A percentile compares a stretch with the other conserved stretches of the same genome.
These are phyloP conservation scores for Gobiocypris rarus DNA, from an alignment of 2,113 vertebrate species.

Conservation along the genomic window DNA sequence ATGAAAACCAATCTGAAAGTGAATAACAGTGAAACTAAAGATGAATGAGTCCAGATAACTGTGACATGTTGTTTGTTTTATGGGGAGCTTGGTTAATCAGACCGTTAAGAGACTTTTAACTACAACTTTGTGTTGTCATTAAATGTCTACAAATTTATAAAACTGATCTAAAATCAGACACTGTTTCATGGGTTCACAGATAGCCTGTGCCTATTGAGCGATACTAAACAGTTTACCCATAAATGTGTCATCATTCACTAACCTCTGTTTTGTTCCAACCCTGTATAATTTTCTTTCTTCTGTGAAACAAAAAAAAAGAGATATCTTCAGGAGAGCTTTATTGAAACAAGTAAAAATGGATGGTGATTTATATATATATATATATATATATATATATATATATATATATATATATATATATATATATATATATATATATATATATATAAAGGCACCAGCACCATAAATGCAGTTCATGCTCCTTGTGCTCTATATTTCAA, in stretches of 20 bases:
- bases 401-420: background rate
- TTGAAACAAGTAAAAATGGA: background rate
- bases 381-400: background rate
- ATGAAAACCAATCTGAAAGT: too few relatives aligned
- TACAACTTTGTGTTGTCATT: too few relatives aligned
- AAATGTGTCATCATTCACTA: conserved; percentile 18
- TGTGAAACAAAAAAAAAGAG: conserved; percentile 20
- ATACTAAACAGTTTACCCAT: background rate
- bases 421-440: background rate
- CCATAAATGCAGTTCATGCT: background rate
- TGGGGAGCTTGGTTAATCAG: too few relatives aligned
- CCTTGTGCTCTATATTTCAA: conserved; percentile 9
- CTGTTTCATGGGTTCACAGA: too few relatives aligned
- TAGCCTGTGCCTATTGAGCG: too few relatives aligned
- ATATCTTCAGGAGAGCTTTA: conserved; percentile 11
- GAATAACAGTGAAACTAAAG: too few relatives aligned
- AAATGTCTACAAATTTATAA: too few relatives aligned
- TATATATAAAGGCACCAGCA: background rate
- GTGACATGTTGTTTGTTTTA: too few relatives aligned
- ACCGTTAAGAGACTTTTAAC: too few relatives aligned
- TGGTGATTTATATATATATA: background rate
- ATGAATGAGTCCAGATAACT: too few relatives aligned
- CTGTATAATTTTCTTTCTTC: conserved; percentile 27
- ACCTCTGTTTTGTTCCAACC: conserved; percentile 33
- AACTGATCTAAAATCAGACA: too few relatives aligned